phyloP scores from a whole-genome alignment of 2,888 invertebrate species.

The Anorthoa munda region DNA sequence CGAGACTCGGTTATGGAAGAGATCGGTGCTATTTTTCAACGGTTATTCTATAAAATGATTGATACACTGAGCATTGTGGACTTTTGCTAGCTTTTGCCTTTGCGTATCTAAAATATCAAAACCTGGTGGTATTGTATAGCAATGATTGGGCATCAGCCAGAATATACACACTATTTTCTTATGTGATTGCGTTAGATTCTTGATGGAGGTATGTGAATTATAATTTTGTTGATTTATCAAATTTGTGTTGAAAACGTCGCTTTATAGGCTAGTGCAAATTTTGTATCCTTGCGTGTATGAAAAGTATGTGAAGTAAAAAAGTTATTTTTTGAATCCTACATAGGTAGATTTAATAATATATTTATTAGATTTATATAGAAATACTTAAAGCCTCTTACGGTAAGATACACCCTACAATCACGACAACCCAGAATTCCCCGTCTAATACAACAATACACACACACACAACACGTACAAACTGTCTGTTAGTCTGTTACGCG shows the following conservation, averaged over 20 bases:
- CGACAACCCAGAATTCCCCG: neutral
- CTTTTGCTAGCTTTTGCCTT: slow-evolving; percentile 3
- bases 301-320: too few species aligned
- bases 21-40: slow-evolving; percentile 30
- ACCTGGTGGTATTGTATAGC: neutral
- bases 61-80: slow-evolving; percentile 40
- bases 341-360: too few species aligned
- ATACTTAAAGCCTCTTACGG: neutral
- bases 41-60: slow-evolving; percentile 49
- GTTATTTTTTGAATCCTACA: too few species aligned
- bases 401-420: neutral
- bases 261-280: neutral
- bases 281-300: neutral
- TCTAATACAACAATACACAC: neutral
- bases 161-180: neutral
- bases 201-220: neutral
- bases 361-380: neutral
- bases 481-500: slow-evolving; percentile 14
- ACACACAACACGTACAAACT: slow-evolving; percentile 31
- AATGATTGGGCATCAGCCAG: neutral
- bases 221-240: neutral
- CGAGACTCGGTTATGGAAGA: slow-evolving; percentile 5
- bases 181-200: neutral
- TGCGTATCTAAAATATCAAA: slow-evolving; percentile 4
- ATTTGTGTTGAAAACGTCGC: neutral